Evolutionary conservation across 2,888 invertebrate species (phyloP).

Genomic region (Caenorhabditis macrosperma): DNA sequence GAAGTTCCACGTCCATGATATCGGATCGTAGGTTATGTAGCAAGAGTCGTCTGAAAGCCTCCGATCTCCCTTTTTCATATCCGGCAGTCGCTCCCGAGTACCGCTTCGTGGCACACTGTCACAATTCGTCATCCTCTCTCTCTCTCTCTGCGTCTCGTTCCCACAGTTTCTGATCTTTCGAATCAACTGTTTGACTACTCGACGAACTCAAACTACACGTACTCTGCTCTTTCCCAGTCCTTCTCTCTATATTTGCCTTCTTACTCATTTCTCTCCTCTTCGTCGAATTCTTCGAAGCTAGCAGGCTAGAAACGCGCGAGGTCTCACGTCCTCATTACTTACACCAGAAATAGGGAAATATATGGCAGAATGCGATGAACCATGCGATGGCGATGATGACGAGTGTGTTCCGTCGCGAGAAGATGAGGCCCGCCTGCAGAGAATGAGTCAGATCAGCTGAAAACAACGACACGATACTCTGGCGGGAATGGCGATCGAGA

Average conservation of each 20-base stretch:
- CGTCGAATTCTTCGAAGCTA: not conserved
- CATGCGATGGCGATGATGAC: conserved; percentile 55
- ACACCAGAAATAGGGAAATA: conserved; percentile 63
- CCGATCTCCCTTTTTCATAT: no score
- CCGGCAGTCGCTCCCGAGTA: no score
- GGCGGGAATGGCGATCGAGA: conserved; percentile 62
- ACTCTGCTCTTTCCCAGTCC: not conserved
- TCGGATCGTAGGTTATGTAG: conserved; percentile 54
- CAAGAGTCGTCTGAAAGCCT: conserved; percentile 52
- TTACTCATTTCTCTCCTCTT: not conserved
- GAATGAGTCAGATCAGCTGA: not conserved
- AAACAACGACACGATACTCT: conserved; percentile 30
- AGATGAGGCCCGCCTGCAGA: conserved; percentile 38
- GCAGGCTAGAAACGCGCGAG: not conserved
- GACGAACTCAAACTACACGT: no score
- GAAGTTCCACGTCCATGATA: conserved; percentile 61
- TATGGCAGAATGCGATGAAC: conserved; percentile 53
- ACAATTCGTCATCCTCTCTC: not conserved
- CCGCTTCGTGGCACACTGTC: no score
- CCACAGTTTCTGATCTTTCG: not conserved
- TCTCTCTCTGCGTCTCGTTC: not conserved
- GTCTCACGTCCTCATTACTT: conserved; percentile 6
- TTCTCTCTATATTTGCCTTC: not conserved
- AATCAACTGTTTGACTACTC: not conserved
- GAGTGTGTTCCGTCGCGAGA: conserved; percentile 37